These are phyloP conservation scores for Heliconius ethilla DNA, from an alignment of 2,888 invertebrate genomes.

Conservation along the genomic window DNA sequence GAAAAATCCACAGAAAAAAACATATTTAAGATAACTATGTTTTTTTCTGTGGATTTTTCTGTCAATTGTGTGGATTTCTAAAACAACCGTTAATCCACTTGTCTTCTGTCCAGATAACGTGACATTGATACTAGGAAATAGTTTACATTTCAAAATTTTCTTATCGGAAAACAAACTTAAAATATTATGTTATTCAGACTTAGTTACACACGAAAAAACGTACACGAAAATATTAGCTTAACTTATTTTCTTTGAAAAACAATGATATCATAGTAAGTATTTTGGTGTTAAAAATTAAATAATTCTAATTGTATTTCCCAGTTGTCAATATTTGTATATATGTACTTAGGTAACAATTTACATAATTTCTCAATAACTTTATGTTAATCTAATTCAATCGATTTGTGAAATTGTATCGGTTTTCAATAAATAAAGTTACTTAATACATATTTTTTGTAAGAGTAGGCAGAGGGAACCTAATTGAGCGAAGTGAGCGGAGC, in stretches of 20 bases:
- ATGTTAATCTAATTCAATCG: not conserved
- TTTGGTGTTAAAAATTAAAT: not conserved
- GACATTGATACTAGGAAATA: constrained; percentile 28
- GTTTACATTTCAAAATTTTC: constrained; percentile 17
- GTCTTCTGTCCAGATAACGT: constrained; percentile 33
- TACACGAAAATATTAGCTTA: not conserved
- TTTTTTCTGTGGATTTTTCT: not conserved
- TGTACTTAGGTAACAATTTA: too few species aligned
- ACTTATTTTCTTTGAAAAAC: not conserved
- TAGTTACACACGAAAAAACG: not conserved
- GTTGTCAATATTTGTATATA: not conserved
- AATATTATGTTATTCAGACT: not conserved
- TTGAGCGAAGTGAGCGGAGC: too few species aligned
- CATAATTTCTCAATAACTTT: not conserved
- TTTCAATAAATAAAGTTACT: not conserved
- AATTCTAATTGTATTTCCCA: not conserved
- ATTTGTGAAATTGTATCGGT: not conserved
- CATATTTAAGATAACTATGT: not conserved
- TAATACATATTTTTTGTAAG: not conserved
- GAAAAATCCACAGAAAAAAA: too few species aligned
- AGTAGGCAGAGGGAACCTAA: not conserved
- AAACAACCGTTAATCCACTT: constrained; percentile 31
- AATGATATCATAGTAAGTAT: not conserved
- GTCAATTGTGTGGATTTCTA: constrained; percentile 7
- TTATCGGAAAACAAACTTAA: constrained; percentile 32